These are phyloP conservation scores for Enhydra lutris DNA, from an alignment of 2,113 vertebrate genomes.

Conservation along the genomic window DNA sequence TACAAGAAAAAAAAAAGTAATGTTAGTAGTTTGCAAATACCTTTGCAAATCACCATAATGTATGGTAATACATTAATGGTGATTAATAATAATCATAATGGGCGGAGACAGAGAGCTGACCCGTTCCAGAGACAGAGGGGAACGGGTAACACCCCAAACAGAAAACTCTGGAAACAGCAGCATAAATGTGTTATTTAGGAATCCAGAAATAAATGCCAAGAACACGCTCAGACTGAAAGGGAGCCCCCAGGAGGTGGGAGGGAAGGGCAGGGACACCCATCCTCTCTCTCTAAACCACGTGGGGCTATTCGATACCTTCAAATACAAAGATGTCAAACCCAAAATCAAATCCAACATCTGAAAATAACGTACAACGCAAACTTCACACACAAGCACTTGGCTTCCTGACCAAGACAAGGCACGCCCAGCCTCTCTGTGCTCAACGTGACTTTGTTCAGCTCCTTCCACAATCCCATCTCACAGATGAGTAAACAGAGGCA, in stretches of 20 bases:
- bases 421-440: accelerated
- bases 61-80: too few species aligned
- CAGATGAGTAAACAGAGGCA: background rate
- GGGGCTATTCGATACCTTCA: background rate
- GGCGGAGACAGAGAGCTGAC: background rate
- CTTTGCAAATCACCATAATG: accelerated
- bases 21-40: background rate
- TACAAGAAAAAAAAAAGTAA: background rate
- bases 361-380: accelerated
- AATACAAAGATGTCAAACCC: background rate
- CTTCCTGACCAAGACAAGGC: accelerated
- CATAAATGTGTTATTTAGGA: background rate
- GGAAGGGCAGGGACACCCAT: background rate
- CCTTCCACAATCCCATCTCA: background rate
- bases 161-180: background rate
- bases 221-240: background rate
- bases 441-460: accelerated
- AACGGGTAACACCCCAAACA: accelerated
- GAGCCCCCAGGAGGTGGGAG: accelerated
- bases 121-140: accelerated
- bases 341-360: background rate
- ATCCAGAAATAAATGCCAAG: background rate
- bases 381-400: accelerated
- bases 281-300: background rate
- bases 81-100: too few species aligned